phyloP scores from a whole-genome alignment of 2,888 invertebrate genomes.

The Protula sp. region DNA sequence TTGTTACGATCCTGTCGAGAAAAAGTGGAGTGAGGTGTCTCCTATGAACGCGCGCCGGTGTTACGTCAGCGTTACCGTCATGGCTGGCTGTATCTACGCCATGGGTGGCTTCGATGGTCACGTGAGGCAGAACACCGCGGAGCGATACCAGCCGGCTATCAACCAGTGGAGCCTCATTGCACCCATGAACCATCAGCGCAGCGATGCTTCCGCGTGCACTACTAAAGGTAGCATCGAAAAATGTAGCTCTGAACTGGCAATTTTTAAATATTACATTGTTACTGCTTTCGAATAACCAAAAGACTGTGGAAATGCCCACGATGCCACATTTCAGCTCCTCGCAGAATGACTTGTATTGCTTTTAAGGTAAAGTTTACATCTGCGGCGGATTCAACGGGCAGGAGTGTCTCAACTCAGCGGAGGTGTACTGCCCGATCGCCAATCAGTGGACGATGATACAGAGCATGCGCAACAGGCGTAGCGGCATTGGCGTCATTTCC shows the following conservation, averaged over 20 bases:
- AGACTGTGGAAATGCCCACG: too few relatives aligned
- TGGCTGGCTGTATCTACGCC: conserved; percentile 63
- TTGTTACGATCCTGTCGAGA: conserved; percentile 78
- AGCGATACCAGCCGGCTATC: conserved; percentile 69
- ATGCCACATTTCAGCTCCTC: too few relatives aligned
- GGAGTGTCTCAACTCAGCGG: conserved; percentile 51
- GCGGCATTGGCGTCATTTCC: conserved; percentile 85
- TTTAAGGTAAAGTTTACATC: conserved; percentile 48
- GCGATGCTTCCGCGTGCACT: conserved; percentile 52
- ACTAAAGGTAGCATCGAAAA: conserved; percentile 43
- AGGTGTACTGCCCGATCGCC: conserved; percentile 43
- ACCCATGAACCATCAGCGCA: conserved; percentile 52
- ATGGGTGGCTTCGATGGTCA: conserved; percentile 80
- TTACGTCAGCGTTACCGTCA: conserved; percentile 83
- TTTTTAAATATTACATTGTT: too few relatives aligned
- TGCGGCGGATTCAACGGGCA: conserved; percentile 55
- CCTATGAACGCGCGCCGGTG: conserved; percentile 87
- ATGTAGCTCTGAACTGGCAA: too few relatives aligned
- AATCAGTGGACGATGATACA: conserved; percentile 52
- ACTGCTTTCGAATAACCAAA: too few relatives aligned
- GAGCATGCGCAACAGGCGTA: conserved; percentile 76
- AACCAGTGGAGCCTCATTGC: conserved; percentile 81
- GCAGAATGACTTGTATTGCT: too few relatives aligned
- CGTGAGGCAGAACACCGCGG: conserved; percentile 79
- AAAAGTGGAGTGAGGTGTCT: conserved; percentile 76